Percentiles rank a stretch among this genome's conserved stretches.
Evolutionary conservation across 2,888 invertebrate genomes (phyloP).

Genomic region (Trisateles emortualis): DNA sequence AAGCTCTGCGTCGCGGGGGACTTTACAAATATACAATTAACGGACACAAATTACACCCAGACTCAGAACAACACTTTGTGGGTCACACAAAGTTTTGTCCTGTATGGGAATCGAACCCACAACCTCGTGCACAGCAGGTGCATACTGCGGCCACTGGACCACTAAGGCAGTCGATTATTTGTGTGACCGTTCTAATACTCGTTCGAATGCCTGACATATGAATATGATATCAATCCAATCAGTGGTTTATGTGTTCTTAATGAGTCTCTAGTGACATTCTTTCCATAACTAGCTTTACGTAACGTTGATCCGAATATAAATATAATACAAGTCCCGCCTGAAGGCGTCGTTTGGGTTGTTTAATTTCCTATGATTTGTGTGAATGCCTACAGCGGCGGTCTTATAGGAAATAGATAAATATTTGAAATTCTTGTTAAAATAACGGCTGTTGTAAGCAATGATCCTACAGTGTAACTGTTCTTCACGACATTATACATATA

Average conservation of each 20-base stretch:
- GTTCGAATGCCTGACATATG: background rate
- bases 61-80: too few species aligned
- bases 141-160: too few species aligned
- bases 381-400: background rate
- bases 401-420: conserved; percentile 7
- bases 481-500: background rate
- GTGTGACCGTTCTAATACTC: too few species aligned
- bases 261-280: conserved; percentile 3
- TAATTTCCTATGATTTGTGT: conserved; percentile 16
- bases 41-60: too few species aligned
- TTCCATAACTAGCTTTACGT: conserved; percentile 1
- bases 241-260: background rate
- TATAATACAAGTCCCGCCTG: conserved; percentile 4
- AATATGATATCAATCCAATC: conserved; percentile 3
- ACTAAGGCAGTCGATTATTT: too few species aligned
- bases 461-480: background rate
- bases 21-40: too few species aligned
- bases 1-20: too few species aligned
- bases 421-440: background rate
- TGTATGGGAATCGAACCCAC: too few species aligned
- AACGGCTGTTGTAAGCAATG: background rate
- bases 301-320: background rate
- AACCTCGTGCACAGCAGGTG: too few species aligned
- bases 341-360: conserved; percentile 6
- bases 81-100: too few species aligned